Conservation (phyloP, 2,797 vertebrate genomes). For the Melanitta fusca region DNA sequence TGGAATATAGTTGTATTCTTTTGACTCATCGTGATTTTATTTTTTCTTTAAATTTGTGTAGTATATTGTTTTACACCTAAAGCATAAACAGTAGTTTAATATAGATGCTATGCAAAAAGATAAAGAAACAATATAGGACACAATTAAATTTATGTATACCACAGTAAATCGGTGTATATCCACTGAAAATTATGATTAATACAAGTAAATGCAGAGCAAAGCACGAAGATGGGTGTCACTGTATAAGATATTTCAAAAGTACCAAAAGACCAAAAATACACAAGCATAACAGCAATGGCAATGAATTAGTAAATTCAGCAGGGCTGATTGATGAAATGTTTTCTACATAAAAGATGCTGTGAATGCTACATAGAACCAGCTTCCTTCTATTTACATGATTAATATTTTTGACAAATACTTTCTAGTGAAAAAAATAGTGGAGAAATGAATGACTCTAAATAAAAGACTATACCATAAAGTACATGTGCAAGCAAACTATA, state of each 20-base stretch:
- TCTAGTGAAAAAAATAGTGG: background rate
- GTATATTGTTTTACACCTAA: background rate
- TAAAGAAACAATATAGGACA: background rate
- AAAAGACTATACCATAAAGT: background rate
- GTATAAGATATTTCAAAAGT: background rate
- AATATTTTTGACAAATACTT: background rate
- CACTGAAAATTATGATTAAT: background rate
- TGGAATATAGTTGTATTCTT: background rate
- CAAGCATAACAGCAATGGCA: background rate
- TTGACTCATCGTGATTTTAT: background rate
- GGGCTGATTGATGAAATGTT: background rate
- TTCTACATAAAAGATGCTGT: background rate
- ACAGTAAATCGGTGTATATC: background rate
- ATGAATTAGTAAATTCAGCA: background rate
- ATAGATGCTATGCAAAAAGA: background rate
- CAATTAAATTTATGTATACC: background rate
- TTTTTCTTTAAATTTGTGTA: background rate
- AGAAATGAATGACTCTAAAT: background rate
- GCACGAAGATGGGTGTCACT: background rate
- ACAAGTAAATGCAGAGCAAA: background rate
- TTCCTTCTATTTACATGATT: background rate
- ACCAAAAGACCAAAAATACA: background rate
- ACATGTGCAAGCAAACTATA: background rate
- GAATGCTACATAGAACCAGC: background rate
- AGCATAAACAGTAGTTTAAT: background rate